Base-by-base conservation (phyloP, 1,140 invertebrate species). In the Telenomus remus region DNA sequence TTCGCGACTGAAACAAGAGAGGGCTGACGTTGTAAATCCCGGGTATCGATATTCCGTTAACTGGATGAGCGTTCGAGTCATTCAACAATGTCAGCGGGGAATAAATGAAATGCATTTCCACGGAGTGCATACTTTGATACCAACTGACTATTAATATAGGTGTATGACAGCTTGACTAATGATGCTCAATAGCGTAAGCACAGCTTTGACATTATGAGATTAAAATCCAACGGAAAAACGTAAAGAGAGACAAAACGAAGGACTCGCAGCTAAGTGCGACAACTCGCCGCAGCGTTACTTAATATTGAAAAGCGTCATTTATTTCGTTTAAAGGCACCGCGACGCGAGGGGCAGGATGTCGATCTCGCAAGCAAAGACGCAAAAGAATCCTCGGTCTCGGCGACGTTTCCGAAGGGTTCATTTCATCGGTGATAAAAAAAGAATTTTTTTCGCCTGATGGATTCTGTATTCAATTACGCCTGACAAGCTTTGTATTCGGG, bases 111-210 rank as follows among this genome's bases (percentile, higher is more conserved):
- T 77, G 84, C 84, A 87, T 86, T 86, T 86, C 82, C 84, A 85
- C 81, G 76, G 79, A 85, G 82, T 85, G 85, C 84, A 86, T 84
- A 86, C 78, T 82, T 84, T 81, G 84, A 85, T 86, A 85, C 85
- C 80, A 46, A 70, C 78, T 70, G 76, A 85, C 85, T 87, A 87
- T 87, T 87, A 86, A 86, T 87, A 87, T 84, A 76, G 69, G 50
- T 84, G 76, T 78, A 87, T 87, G 85, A 87, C 85, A 85, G 85
- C 34, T 87, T 87, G 85, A 87, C 85, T 87, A 87, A 87, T 86
- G 85, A 87, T 85, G 74, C 80, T 65, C 81, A 76, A 84, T 82
- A 81, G 76, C 79, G 70, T 74, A 78, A 84, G 82, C 80, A 85
- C 81, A 81, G 80, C 79, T 84, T 85, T 85, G 84, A 87, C 83